Evolutionary conservation across 2,797 vertebrate species (phyloP).

Genomic region (Craterocephalus amniculus): DNA sequence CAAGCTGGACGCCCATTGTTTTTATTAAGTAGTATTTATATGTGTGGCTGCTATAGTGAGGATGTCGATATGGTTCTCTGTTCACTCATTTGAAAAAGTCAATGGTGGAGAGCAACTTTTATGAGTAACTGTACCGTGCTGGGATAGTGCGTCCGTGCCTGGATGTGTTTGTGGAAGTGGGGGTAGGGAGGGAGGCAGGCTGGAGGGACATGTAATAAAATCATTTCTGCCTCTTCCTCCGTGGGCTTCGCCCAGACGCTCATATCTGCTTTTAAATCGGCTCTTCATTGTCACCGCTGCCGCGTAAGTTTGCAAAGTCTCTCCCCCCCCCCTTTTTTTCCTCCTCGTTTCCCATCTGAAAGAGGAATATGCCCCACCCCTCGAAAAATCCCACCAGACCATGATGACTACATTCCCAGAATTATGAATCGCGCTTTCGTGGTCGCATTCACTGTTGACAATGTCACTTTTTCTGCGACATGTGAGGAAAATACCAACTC

Average conservation of each 20-base stretch:
- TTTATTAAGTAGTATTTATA: conserved; percentile 47
- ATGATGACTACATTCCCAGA: conserved; percentile 69
- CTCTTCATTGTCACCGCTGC: conserved; percentile 58
- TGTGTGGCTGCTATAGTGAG: conserved; percentile 23
- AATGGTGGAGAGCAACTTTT: conserved; percentile 74
- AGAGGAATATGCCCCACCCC: conserved; percentile 83
- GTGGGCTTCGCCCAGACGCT: conserved; percentile 24
- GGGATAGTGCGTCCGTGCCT: conserved; percentile 63
- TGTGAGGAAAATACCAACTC: background rate
- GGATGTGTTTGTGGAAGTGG: conserved; percentile 67
- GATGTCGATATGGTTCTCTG: conserved; percentile 61
- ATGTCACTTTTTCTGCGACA: conserved; percentile 30
- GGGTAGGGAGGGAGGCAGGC: conserved; percentile 49
- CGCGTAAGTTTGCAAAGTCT: conserved; percentile 76
- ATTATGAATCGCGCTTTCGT: conserved; percentile 64
- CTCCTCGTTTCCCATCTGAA: conserved; percentile 66
- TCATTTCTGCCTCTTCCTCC: conserved; percentile 35
- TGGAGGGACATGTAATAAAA: conserved; percentile 41
- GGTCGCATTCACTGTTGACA: conserved; percentile 49
- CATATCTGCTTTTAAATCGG: conserved; percentile 31
- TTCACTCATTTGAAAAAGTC: conserved; percentile 69
- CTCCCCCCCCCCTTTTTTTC: conserved; percentile 49
- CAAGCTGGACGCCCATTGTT: conserved; percentile 49
- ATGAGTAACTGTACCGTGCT: conserved; percentile 48
- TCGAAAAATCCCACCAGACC: conserved; percentile 76